These are phyloP conservation scores for Numida meleagris DNA, from an alignment of 2,113 vertebrate species.

Conservation along the genomic window DNA sequence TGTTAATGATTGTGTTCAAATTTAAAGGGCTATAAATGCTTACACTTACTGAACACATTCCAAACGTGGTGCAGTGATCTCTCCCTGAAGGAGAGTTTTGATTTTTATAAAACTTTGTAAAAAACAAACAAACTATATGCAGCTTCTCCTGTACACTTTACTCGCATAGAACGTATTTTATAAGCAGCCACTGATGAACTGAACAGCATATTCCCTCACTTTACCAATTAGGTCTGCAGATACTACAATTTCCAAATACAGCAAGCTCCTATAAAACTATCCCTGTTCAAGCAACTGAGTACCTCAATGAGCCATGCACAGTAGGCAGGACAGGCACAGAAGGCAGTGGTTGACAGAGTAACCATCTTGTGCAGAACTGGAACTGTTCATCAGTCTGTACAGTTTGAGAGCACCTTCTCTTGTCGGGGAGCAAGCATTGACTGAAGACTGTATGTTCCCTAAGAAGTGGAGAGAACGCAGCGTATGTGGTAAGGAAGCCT, in stretches of 20 bases:
- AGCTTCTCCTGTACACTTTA: neutral
- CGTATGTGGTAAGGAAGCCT: neutral
- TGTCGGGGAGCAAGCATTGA: neutral
- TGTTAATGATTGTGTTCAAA: neutral
- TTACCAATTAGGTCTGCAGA: neutral
- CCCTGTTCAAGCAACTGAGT: neutral
- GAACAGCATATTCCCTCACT: neutral
- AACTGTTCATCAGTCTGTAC: neutral
- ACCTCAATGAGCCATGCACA: accelerated
- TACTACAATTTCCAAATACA: neutral
- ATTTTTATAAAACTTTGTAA: neutral
- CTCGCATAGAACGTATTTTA: neutral
- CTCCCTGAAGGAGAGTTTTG: neutral
- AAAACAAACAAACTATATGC: neutral
- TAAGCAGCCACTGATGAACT: neutral
- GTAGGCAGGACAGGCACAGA: neutral
- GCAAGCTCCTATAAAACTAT: neutral
- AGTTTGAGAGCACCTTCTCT: neutral
- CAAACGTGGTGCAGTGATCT: neutral
- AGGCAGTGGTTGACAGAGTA: neutral
- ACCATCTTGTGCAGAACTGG: neutral
- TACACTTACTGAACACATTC: neutral
- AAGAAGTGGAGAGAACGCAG: neutral
- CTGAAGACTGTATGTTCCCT: neutral
- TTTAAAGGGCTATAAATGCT: neutral